Evolutionary conservation across 1,140 invertebrate genomes (phyloP), one percentile per base, ranked within the genome.

Genomic region (Myzus persicae): DNA sequence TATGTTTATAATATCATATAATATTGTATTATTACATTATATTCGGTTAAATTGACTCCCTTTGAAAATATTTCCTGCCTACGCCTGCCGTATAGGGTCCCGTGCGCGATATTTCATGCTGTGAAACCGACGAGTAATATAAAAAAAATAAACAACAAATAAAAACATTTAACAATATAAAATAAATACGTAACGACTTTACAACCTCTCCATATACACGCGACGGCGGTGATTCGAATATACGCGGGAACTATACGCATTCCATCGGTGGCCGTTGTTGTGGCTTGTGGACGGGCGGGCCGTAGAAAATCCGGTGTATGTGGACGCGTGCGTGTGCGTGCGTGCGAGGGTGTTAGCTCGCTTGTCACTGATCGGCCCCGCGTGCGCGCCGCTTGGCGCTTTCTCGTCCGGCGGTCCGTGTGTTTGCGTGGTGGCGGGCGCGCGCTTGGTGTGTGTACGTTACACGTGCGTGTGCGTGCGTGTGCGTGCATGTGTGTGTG

Each of bases 11-110:
- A 11, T 67, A 67, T 31, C 59, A 11, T 67, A 67, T 67, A n/a
- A 14, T 76, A n/a, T 67, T 59, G 3, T n/a, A n/a, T n/a, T n/a
- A n/a, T n/a, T n/a, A 9, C 7, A 76, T 76, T n/a, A 14, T 20
- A 76, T n/a, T 76, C 31, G 31, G 31, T 76, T n/a, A 18, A 76
- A n/a, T 76, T 76, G 59, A 76, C 59, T 76, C 31, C 31, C 11
- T n/a, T 76, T 76, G 59, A 76, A n/a, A 76, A 76, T 76, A 76
- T 76, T 76, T 76, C 59, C 59, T 76, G 59, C 31, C 59, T n/a
- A 67, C 9, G 59, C 31, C 31, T 5, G 59, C 4, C 59, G 59
- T n/a, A 18, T 5, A 76, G 59, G n/a, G 59, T n/a, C 59, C n/a
- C n/a, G 59, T 11, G 59, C n/a, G 59, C 8, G 59, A 3, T 67